Conservation (phyloP, 2,888 invertebrate species). For the Petrolisthes cinctipes region DNA sequence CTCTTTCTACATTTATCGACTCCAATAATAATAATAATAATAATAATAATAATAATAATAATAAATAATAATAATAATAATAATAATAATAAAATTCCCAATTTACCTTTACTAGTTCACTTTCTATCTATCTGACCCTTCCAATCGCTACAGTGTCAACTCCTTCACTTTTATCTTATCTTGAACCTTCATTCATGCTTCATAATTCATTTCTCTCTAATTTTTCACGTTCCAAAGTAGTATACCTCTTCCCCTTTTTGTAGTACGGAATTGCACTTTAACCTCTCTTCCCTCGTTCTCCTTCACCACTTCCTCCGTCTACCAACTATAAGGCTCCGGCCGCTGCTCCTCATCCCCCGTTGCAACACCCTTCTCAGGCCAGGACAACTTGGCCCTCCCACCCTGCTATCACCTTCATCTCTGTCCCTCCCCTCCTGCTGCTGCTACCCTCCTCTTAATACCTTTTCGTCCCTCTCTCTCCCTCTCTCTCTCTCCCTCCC, state of each 20-base stretch:
- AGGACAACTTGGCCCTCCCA: background rate
- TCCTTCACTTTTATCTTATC: background rate
- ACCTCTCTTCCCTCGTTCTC: background rate
- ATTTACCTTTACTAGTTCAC: background rate
- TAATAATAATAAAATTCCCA: background rate
- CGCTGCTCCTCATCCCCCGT: background rate
- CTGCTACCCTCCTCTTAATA: background rate
- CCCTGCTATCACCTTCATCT: background rate
- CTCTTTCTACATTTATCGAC: background rate
- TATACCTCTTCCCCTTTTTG: background rate
- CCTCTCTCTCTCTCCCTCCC: conserved; percentile 3
- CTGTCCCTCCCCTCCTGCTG: conserved; percentile 11
- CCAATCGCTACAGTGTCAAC: background rate
- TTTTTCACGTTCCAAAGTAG: background rate
- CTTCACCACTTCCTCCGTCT: background rate
- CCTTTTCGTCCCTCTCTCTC: background rate
- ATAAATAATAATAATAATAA: too few species aligned
- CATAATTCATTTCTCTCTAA: background rate
- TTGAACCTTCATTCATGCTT: background rate
- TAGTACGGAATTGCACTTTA: background rate
- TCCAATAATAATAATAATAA: too few species aligned
- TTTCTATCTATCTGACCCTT: background rate
- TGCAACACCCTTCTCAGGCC: background rate
- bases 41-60: too few species aligned
- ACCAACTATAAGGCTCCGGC: too few species aligned